Conservation (phyloP, 2,113 vertebrate genomes). For the Probosciger aterrimus region DNA sequence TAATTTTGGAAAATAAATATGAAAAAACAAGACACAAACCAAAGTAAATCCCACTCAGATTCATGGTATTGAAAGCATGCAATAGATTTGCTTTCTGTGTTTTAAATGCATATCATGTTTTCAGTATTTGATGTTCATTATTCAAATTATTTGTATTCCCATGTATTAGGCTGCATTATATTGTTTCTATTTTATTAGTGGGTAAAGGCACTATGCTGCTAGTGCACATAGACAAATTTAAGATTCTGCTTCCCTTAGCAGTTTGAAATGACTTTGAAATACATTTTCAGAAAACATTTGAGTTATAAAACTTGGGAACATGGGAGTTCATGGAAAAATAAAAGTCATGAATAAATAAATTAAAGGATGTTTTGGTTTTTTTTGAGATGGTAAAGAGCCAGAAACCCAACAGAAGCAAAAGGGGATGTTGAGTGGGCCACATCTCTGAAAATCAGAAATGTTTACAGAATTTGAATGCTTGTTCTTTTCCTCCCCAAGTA, state of each 20-base stretch:
- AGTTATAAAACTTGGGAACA: neutral
- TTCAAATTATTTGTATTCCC: neutral
- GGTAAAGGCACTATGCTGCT: neutral
- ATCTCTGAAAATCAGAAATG: constrained; percentile 25
- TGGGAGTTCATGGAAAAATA: neutral
- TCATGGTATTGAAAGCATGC: neutral
- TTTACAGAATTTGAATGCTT: neutral
- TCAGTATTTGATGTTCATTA: neutral
- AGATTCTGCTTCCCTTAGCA: neutral
- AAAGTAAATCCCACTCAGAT: neutral
- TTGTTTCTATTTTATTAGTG: neutral
- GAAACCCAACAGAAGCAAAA: constrained; percentile 4
- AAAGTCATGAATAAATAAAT: neutral
- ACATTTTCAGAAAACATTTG: neutral
- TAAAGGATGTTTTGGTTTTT: neutral
- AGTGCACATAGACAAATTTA: neutral
- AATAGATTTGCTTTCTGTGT: neutral
- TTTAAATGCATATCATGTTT: neutral
- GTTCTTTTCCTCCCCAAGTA: neutral
- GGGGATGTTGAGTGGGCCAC: neutral
- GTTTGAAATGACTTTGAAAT: constrained; percentile 8
- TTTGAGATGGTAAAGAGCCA: neutral
- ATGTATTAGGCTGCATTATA: neutral
- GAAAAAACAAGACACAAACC: neutral
- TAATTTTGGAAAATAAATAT: neutral